Evolutionary conservation across 2,797 vertebrate genomes (phyloP), one percentile per base, ranked within the genome.

Genomic region (Sebastes diploproa): DNA sequence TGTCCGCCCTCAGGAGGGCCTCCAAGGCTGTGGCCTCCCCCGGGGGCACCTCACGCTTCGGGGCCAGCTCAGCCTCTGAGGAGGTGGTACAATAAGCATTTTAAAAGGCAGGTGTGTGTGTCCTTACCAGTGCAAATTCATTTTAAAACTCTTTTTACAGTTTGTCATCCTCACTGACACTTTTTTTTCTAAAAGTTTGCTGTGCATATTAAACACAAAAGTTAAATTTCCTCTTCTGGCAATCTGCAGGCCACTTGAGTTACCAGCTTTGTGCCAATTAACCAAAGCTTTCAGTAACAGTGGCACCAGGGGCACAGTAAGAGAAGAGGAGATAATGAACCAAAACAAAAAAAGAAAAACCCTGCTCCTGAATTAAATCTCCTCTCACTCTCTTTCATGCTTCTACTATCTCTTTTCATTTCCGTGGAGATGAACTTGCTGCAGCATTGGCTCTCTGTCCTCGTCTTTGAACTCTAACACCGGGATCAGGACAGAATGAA

Each of bases 21-120:
- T 99, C 98, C 92, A 99, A 84, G 11, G 98, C 97, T 61, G 97
- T 98, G 82, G 97, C 96, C 92, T 99, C 98, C 12, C 96, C 96
- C 2, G 96, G 95, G 78, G 97, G 96, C 1, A 95, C 96, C 82
- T 99, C 98, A 8, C 89, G 94, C 90, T 98, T 98, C 75, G 98
- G 95, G 77, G 97, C 97, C 89, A 98, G 91, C 86, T 99, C 98
- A 16, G 97, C 97, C 95, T 99, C 98, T 99, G 89, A 42, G 81
- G 90, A 67, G 42, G n/a, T 20, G 36, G 10, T n/a, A 7, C 16
- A 76, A 52, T n/a, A 6, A 54, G 9, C 12, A 52, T 58, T 36
- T 42, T 50, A 61, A 20, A 7, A 30, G 34, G 9, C 4, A 66
- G 34, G 54, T 66, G 20, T 66, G 20, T 32, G 42, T 42, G 63